Conservation (phyloP, 2,797 vertebrate species). For the Spheniscus humboldti region DNA sequence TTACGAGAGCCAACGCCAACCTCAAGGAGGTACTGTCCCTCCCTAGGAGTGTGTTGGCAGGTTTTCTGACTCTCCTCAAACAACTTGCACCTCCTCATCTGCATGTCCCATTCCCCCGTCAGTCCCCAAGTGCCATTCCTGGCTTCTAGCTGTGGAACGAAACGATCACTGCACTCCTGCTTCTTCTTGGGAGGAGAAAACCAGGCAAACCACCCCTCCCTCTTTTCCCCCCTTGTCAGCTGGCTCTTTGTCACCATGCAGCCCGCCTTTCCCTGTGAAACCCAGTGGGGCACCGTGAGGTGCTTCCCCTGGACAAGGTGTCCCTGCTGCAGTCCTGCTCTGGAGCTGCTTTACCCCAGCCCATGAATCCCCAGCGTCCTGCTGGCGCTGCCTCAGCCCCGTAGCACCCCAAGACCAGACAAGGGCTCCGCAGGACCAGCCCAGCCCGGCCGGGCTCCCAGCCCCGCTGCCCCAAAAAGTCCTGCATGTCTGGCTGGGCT, state of each 20-base stretch:
- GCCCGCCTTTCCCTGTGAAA: background rate
- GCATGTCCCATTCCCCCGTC: fast-evolving
- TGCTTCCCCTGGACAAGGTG: background rate
- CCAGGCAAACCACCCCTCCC: fast-evolving
- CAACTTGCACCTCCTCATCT: background rate
- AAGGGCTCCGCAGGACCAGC: background rate
- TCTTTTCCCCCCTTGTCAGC: background rate
- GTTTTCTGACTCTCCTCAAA: background rate
- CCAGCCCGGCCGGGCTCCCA: fast-evolving
- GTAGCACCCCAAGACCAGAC: too few relatives aligned
- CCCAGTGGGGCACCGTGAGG: background rate
- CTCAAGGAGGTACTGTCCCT: background rate
- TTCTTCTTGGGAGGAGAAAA: background rate
- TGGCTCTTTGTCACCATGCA: background rate
- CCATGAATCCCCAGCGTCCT: background rate
- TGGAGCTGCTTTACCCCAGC: background rate
- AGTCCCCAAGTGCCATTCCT: background rate
- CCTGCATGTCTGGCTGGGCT: background rate
- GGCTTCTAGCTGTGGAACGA: background rate
- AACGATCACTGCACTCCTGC: fast-evolving
- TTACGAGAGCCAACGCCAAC: background rate
- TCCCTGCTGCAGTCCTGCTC: background rate
- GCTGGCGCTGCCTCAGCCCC: background rate
- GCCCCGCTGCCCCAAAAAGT: background rate
- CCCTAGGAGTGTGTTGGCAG: background rate